phyloP scores from a whole-genome alignment of 2,888 invertebrate species.

The Latrodectus elegans region DNA sequence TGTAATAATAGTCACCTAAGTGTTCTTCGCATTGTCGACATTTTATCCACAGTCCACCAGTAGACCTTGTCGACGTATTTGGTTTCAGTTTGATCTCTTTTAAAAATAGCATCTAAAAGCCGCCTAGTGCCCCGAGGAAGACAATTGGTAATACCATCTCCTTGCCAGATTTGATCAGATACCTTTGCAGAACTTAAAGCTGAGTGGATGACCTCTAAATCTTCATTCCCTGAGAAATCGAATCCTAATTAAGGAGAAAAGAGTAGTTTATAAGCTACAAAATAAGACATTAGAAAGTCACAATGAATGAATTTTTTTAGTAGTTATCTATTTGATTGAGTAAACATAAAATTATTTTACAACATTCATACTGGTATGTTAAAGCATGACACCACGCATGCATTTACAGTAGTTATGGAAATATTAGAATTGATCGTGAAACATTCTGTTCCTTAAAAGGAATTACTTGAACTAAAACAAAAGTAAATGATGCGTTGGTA shows the following conservation, averaged over 20 bases:
- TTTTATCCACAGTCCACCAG: constrained; percentile 70
- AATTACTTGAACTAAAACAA: too few species aligned
- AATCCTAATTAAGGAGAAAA: constrained; percentile 25
- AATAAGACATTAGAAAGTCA: too few species aligned
- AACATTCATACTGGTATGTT: too few species aligned
- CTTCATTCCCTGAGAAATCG: constrained; percentile 68
- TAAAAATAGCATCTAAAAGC: constrained; percentile 34
- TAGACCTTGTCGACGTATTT: constrained; percentile 63
- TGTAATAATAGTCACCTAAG: constrained; percentile 25
- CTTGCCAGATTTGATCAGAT: constrained; percentile 60
- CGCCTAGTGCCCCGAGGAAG: constrained; percentile 57
- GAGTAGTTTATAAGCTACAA: too few species aligned
- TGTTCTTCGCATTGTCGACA: constrained; percentile 58
- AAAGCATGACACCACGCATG: too few species aligned
- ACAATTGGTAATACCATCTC: constrained; percentile 70
- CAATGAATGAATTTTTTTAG: too few species aligned
- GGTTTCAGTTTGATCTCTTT: constrained; percentile 33
- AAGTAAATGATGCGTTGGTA: too few species aligned
- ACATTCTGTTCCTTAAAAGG: too few species aligned
- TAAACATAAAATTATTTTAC: too few species aligned
- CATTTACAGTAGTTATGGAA: too few species aligned
- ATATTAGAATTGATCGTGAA: too few species aligned
- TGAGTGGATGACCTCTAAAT: constrained; percentile 35
- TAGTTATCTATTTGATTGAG: too few species aligned
- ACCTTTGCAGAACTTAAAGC: constrained; percentile 19